phyloP scores from a whole-genome alignment of 2,888 invertebrate genomes.

The Panopea generosa region DNA sequence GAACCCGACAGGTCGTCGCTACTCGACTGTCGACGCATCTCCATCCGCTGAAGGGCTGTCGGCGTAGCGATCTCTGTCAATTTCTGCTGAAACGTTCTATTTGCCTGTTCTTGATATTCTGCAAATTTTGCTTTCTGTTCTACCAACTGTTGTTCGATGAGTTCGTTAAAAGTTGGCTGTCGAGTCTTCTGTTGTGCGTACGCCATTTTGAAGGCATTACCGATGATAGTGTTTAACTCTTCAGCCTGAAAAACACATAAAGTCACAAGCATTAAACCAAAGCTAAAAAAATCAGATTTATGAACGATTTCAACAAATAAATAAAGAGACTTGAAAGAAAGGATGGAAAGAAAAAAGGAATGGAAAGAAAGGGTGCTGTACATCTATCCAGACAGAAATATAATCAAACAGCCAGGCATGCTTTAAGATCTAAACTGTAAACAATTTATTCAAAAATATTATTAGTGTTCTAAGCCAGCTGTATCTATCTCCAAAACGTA shows the following conservation, averaged over 20 bases:
- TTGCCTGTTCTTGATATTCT: conserved; percentile 78
- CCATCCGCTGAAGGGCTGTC: conserved; percentile 79
- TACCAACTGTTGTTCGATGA: conserved; percentile 82
- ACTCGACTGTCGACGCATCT: conserved; percentile 73
- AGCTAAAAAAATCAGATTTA: background rate
- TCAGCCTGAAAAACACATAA: conserved; percentile 89
- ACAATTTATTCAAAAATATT: no score
- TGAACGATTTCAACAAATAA: no score
- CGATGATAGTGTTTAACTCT: conserved; percentile 93
- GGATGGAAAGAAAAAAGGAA: no score
- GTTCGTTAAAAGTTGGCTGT: conserved; percentile 83
- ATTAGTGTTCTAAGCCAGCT: no score
- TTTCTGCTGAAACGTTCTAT: conserved; percentile 75
- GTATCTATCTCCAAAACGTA: no score
- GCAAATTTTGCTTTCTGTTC: conserved; percentile 80
- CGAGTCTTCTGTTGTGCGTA: conserved; percentile 89
- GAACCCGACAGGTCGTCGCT: conserved; percentile 55
- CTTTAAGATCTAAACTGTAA: no score
- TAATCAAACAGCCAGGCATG: no score
- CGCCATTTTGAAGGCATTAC: conserved; percentile 96
- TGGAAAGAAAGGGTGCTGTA: no score
- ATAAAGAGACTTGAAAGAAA: no score
- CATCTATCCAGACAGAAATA: no score
- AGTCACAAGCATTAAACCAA: background rate
- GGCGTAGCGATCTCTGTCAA: conserved; percentile 81